Base-by-base conservation (phyloP, 2,113 vertebrate species). In the Pluvianellus socialis region DNA sequence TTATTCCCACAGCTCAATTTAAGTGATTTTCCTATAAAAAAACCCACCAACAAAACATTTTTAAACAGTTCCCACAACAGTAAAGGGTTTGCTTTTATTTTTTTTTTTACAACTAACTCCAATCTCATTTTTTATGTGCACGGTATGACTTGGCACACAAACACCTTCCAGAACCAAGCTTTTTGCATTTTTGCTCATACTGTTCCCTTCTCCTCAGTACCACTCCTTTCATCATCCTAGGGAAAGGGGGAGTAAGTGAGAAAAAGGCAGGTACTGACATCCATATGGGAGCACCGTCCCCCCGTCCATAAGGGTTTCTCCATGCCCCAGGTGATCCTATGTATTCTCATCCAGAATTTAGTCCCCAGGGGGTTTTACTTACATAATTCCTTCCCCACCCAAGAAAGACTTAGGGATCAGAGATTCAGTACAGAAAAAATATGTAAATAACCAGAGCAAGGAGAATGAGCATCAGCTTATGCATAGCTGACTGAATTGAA, bases 401-500 rank as follows among this genome's bases (percentile, higher is more conserved):
- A 67, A 79, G 45, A 84, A 90, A 79, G 80, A 88, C 45, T 65
- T 68, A 47, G 7, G 38, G 42, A 97, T 96, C 66, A 71, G 89
- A 90, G 45, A 93, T 84, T 70, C 62, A 22, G 53, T 24, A 85
- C 19, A 56, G 53, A 13, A 94, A 81, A 96, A 70, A 76, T 49
- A 91, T 65, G 85, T 88, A 96, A 96, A 96, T 92, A 96, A 67
- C 81, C 90, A 88, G 87, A 90, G 84, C 77, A 88, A 56, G 63
- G 67, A 86, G 89, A 97, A 92, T 26, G 18, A 92, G 81, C 87
- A 73, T 67, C 77, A 79, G 67, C 87, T 95, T 97, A 92, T 86
- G 84, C 87, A 67, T 94, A 95, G 45, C 77, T 90, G 93, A 88
- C 74, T 92, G 95, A 94, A 96, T 79, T 59, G 94, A 96, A 86